Evolutionary conservation across 2,797 vertebrate genomes (phyloP).

Genomic region (Poecilia gillii): DNA sequence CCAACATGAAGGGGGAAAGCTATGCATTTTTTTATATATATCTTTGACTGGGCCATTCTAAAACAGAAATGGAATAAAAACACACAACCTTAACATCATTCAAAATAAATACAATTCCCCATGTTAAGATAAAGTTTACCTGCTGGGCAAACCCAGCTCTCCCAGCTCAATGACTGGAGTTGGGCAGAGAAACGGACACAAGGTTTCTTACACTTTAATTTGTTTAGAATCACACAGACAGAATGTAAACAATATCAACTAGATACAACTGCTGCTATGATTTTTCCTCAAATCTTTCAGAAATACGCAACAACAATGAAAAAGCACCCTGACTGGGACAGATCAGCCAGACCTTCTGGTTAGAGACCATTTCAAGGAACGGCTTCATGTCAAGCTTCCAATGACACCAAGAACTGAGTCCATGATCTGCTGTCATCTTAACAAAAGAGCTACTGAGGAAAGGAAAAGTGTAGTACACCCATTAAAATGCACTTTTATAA

Average conservation of each 20-base stretch:
- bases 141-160: background rate
- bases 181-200: background rate
- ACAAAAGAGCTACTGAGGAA: background rate
- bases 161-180: background rate
- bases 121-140: background rate
- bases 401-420: constrained; percentile 40
- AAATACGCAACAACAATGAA: background rate
- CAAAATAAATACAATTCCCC: background rate
- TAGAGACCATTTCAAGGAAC: constrained; percentile 86
- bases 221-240: background rate
- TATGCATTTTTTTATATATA: too few relatives aligned
- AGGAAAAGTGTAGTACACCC: background rate
- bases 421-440: background rate
- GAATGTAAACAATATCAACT: background rate
- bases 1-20: too few relatives aligned
- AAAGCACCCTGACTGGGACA: constrained; percentile 62
- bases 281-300: background rate
- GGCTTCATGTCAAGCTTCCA: constrained; percentile 87
- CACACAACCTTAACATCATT: background rate
- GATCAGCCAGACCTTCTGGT: constrained; percentile 85
- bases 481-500: background rate
- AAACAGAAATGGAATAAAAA: background rate
- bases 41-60: background rate
- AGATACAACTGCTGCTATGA: background rate
- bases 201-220: background rate